Evolutionary conservation across 2,888 invertebrate genomes (phyloP), one percentile per base, ranked within the genome.

Genomic region (Dasysyrphus albostriatus): DNA sequence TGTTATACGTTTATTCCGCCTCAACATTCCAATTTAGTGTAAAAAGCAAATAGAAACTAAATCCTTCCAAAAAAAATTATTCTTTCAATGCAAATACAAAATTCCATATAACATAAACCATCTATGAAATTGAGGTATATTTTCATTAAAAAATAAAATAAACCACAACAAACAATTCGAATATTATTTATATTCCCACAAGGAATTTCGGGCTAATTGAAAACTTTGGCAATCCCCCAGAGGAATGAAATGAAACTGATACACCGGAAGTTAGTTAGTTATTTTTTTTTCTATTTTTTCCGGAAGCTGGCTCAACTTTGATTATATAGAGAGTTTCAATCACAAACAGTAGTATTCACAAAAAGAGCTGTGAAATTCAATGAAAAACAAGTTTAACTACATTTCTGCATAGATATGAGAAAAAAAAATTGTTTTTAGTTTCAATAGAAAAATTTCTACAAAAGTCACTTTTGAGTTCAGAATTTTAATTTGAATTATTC

Each of bases 121-220:
- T 56, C n/a, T 56, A n/a, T 56, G 32, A 32, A 56, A 34, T n/a
- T 56, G 8, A 56, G 32, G 34, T 58, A 34, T 24, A 24, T 16
- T 34, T 58, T 54, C 24, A 54, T 29, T 54, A 58, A 34, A 58
- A 58, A 58, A 58, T 5, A 24, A 49, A 67, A 49, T 12, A 49
- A 67, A 54, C 59, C 58, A 49, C 47, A 58, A 49, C 58, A 67
- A 67, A 47, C 56, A 70, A 42, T 42, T 56, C n/a, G 29, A 77
- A 69, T 77, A 51, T 69, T 70, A 61, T 70, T 78, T 70, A 63
- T 70, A 63, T 78, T 61, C 78, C 70, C 78, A 78, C 61, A 63
- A 78, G 78, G 70, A 63, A 78, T 72, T 78, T 61, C 37, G 42
- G 78, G 70, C 19, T 78, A 78, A 78, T 78, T 78, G 78, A 78